A percentile compares a stretch with the other conserved stretches of the same genome.
Evolutionary conservation across 2,113 vertebrate species (phyloP).

Genomic region (Cyanoderma ruficeps): DNA sequence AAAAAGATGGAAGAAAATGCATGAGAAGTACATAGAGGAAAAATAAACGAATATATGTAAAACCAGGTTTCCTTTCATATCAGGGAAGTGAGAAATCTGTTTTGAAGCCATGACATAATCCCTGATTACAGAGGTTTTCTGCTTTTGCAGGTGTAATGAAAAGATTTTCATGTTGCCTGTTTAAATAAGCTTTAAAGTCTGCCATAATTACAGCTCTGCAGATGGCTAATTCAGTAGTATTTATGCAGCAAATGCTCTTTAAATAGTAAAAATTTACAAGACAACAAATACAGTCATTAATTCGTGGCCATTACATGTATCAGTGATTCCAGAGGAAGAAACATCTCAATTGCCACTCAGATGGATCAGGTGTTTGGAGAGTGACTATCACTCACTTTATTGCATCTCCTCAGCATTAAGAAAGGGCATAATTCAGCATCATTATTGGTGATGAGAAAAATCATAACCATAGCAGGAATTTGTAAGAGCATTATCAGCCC

Average conservation of each 20-base stretch:
- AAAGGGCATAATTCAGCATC: background rate
- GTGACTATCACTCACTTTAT: background rate
- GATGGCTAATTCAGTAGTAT: constrained; percentile 37
- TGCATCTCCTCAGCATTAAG: background rate
- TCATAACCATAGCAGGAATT: background rate
- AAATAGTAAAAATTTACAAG: constrained; percentile 38
- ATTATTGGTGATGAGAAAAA: constrained; percentile 42
- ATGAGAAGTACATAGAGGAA: background rate
- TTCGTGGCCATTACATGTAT: background rate
- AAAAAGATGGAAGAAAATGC: background rate
- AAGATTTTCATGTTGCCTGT: constrained; percentile 24
- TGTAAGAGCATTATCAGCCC: constrained; percentile 7
- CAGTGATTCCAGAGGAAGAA: background rate
- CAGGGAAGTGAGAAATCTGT: background rate
- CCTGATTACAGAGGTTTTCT: constrained; percentile 25
- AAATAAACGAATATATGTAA: background rate
- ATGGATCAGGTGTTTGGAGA: background rate
- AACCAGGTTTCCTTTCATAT: background rate
- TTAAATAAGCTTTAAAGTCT: constrained; percentile 53
- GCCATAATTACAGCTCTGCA: constrained; percentile 46
- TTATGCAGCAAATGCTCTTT: constrained; percentile 38
- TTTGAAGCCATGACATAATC: constrained; percentile 18
- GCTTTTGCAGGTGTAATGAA: constrained; percentile 47
- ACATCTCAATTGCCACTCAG: background rate
- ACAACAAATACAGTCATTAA: constrained; percentile 36